Base-by-base conservation (phyloP, 2,797 vertebrate species). In the Astyanax mexicanus region DNA sequence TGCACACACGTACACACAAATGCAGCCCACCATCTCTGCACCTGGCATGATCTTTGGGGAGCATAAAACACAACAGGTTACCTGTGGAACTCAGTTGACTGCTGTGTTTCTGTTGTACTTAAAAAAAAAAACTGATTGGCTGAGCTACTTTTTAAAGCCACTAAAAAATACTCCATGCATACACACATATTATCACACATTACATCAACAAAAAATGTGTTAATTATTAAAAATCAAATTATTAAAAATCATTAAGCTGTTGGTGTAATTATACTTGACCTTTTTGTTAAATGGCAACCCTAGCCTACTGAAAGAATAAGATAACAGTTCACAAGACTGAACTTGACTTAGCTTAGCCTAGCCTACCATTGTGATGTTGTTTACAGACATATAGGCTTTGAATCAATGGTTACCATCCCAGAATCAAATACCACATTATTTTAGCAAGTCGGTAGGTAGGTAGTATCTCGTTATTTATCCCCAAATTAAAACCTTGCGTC, bases 1-100 rank as follows among this genome's bases (percentile, higher is more conserved):
- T 25, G 35, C 67, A 61, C 47, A 68, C 64, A 73, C 70, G 79
- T 1, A 37, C 25, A 32, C 76, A 51, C 45, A 76, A 23, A 52
- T 57, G 32, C n/a, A 32, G 42, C 42, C 58, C 69, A 68, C 49
- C 9, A 60, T 49, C 7, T 51, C 32, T 49, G n/a, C 40, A 72
- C 51, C 57, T 54, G 66, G 55, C 12, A 21, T 54, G 29, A 29
- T 67, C 60, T 60, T 60, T 37, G 11, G 32, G 29, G 52, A 44
- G 32, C 44, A 38, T 42, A 68, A 38, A 57, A 27, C 51, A 75
- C 6, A 68, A 54, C 61, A 71, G 65, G 15, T 42, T 38, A 54
- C 44, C 64, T 32, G 64, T 49, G 64, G 64, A 21, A 49, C 44
- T 44, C 42, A 29, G 25, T 19, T 5, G 64, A 49, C 42, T 6